These are phyloP conservation scores for Cantharis nigra DNA, from an alignment of 2,888 invertebrate species.

Conservation along the genomic window DNA sequence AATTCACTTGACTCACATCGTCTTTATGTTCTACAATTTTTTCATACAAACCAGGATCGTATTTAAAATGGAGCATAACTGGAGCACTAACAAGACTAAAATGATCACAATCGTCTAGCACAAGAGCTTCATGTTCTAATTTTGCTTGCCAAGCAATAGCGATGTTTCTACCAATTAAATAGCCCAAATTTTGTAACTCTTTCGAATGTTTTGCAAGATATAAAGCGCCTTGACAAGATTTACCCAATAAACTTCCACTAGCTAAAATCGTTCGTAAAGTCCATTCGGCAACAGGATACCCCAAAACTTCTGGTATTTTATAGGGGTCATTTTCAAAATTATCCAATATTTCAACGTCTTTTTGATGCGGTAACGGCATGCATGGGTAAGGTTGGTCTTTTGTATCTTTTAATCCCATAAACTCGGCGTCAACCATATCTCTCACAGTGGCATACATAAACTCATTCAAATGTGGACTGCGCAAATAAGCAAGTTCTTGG, in stretches of 20 bases:
- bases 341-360: neutral
- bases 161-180: slow-evolving; percentile 87
- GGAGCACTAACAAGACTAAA: slow-evolving; percentile 83
- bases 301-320: slow-evolving; percentile 53
- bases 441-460: slow-evolving; percentile 86
- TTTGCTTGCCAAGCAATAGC: slow-evolving; percentile 86
- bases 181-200: slow-evolving; percentile 78
- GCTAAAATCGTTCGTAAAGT: slow-evolving; percentile 77
- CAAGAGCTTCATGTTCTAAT: slow-evolving; percentile 74
- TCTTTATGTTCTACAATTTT: slow-evolving; percentile 71
- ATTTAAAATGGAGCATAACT: slow-evolving; percentile 78
- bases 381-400: slow-evolving; percentile 81
- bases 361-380: slow-evolving; percentile 1
- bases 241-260: slow-evolving; percentile 76
- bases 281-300: slow-evolving; percentile 78
- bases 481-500: slow-evolving; percentile 80
- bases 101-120: slow-evolving; percentile 49
- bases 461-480: slow-evolving; percentile 82
- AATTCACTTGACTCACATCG: slow-evolving; percentile 70
- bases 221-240: slow-evolving; percentile 85
- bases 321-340: slow-evolving; percentile 42
- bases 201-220: slow-evolving; percentile 81
- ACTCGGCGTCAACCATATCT: slow-evolving; percentile 90
- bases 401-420: slow-evolving; percentile 79
- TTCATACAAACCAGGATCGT: slow-evolving; percentile 69